Percentiles rank a stretch among this genome's conserved stretches.
Evolutionary conservation across 2,888 invertebrate genomes (phyloP).

Genomic region (Dolomedes plantarius): DNA sequence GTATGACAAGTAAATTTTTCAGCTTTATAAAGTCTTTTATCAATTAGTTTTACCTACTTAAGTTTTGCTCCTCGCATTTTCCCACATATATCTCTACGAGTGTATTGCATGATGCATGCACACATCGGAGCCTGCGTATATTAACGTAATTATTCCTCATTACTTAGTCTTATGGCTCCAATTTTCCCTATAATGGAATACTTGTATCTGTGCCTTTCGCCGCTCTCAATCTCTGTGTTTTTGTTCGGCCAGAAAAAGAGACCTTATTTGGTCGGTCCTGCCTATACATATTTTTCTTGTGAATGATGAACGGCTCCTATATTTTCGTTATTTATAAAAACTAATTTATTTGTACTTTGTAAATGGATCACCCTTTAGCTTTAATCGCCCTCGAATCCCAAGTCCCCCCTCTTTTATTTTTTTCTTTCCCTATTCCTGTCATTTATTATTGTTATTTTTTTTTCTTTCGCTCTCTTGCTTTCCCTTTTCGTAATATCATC

Average conservation of each 20-base stretch:
- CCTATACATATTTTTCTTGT: neutral
- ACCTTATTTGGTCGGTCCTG: neutral
- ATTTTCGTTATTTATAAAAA: neutral
- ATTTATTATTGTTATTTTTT: slow-evolving; percentile 68
- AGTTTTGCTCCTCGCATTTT: no score
- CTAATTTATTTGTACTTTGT: slow-evolving; percentile 9
- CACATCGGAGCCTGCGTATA: no score
- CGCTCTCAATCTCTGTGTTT: no score
- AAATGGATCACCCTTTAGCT: slow-evolving; percentile 12
- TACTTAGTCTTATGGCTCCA: no score
- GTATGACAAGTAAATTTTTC: no score
- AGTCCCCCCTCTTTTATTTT: slow-evolving; percentile 19
- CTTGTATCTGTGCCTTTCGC: no score
- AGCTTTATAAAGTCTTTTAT: no score
- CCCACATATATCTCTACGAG: no score
- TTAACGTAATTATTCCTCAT: no score
- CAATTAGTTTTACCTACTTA: no score
- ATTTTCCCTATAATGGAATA: no score
- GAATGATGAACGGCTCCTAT: neutral
- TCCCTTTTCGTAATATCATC: slow-evolving; percentile 60
- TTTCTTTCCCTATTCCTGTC: slow-evolving; percentile 29
- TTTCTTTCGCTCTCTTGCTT: slow-evolving; percentile 24
- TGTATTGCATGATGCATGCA: no score
- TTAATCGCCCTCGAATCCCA: slow-evolving; percentile 11
- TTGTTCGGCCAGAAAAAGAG: neutral